Percentiles rank a stretch among this genome's conserved stretches.
Conservation (phyloP, 2,797 vertebrate species). For the Vireo griseus region DNA sequence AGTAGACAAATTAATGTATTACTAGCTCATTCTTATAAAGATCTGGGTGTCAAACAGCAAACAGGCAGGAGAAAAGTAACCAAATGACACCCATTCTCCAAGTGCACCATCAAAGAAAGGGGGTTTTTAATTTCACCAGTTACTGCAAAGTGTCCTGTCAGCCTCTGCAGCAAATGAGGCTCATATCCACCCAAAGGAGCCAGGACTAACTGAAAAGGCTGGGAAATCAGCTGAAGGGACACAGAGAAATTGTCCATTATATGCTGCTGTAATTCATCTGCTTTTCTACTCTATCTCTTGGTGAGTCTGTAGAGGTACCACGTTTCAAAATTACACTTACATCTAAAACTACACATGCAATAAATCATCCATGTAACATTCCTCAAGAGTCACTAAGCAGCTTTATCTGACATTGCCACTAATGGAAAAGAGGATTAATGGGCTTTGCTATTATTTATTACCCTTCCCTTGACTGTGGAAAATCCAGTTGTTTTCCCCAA, state of each 20-base stretch:
- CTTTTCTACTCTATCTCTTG: not conserved
- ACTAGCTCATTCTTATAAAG: not conserved
- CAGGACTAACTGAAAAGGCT: not conserved
- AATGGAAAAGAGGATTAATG: constrained; percentile 11
- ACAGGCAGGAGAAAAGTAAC: not conserved
- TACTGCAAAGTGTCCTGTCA: not conserved
- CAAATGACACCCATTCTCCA: not conserved
- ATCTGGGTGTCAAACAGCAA: not conserved
- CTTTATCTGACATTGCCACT: constrained; percentile 7
- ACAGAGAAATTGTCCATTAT: not conserved
- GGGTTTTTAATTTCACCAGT: not conserved
- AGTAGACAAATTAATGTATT: not conserved
- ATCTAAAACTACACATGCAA: not conserved
- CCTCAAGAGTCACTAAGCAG: not conserved
- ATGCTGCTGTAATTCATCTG: not conserved
- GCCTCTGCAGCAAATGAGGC: not conserved
- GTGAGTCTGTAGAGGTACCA: not conserved
- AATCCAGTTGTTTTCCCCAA: not conserved
- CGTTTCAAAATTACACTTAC: not conserved
- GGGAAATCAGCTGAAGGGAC: not conserved
- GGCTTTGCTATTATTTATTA: not conserved
- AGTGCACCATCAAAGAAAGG: not conserved
- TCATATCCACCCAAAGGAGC: not conserved
- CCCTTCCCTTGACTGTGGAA: not conserved
- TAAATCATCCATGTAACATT: not conserved